These are phyloP conservation scores for Platysteira castanea DNA, from an alignment of 2,113 vertebrate species.

Conservation along the genomic window DNA sequence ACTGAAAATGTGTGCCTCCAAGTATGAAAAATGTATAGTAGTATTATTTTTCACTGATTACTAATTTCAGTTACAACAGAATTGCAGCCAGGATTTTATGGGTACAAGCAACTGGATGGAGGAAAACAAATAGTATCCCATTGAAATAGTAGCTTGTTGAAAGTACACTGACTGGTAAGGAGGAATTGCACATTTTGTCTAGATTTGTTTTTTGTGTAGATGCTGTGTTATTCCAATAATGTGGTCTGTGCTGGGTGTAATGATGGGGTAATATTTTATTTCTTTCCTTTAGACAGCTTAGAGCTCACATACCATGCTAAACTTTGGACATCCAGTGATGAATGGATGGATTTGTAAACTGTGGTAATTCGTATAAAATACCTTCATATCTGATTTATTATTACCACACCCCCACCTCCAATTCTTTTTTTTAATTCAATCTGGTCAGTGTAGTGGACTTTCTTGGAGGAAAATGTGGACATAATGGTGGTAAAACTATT, in stretches of 20 bases:
- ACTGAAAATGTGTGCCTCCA: not conserved
- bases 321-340: not conserved
- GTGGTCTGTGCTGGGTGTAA: not conserved
- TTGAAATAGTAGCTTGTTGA: not conserved
- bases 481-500: not conserved
- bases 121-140: not conserved
- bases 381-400: not conserved
- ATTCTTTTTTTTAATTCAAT: not conserved
- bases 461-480: not conserved
- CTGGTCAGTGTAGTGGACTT: not conserved
- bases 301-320: not conserved
- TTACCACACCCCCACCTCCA: accelerated
- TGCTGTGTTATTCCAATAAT: not conserved
- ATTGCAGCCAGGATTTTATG: not conserved
- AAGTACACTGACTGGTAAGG: not conserved
- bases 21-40: not conserved
- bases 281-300: not conserved
- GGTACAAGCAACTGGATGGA: not conserved
- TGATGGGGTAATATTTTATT: not conserved
- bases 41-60: not conserved
- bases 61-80: not conserved
- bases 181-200: not conserved
- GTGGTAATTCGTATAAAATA: not conserved
- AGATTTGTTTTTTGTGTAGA: not conserved
- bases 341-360: not conserved